Base-by-base conservation (phyloP, 2,797 vertebrate genomes). In the Balearica regulorum region DNA sequence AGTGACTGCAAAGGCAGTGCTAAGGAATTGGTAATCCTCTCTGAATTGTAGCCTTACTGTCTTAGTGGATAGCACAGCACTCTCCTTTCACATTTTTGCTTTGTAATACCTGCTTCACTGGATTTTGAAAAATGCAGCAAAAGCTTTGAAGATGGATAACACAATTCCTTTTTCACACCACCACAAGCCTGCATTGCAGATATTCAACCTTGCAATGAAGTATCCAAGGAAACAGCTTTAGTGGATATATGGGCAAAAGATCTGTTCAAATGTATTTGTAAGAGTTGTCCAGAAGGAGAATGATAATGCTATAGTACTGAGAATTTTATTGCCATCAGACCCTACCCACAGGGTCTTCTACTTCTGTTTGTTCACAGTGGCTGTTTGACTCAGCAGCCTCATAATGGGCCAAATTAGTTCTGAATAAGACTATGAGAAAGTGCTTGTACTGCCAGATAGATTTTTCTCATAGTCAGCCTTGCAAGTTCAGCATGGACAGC, bases 71-170 rank as follows among this genome's bases (percentile, higher is more conserved):
- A 91, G 71, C 68, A 78, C 31, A 75, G 49, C 6, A 8, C 49
- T 77, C 58, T 77, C 55, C n/a, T 73, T 86, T 83, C 92, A 60
- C 49, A 7, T 72, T 69, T 89, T 86, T 64, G 49, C n/a, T 78
- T 94, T 92, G 66, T 87, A 85, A 54, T 76, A 61, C 48, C 58
- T 66, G 64, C 62, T 93, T 68, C 70, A 64, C 16, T 90, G 79
- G 70, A 72, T 92, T 94, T 94, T 81, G 60, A 81, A 95, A 96
- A 90, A 83, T 43, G 19, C 57, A 81, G n/a, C 46, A 85, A 80
- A 89, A 79, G 31, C 82, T 95, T 90, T 94, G 61, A 87, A 91
- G 83, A 77, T 66, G 58, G 44, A 39, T 91, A 93, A 81, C 48
- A 43, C 39, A 57, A 29, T 89, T 87, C 18, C 53, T 85, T 87